Percentiles rank a stretch among this genome's conserved stretches.
phyloP scores from a whole-genome alignment of 92 coral and sea anemone genomes.

The Epizoanthus stellaris region DNA sequence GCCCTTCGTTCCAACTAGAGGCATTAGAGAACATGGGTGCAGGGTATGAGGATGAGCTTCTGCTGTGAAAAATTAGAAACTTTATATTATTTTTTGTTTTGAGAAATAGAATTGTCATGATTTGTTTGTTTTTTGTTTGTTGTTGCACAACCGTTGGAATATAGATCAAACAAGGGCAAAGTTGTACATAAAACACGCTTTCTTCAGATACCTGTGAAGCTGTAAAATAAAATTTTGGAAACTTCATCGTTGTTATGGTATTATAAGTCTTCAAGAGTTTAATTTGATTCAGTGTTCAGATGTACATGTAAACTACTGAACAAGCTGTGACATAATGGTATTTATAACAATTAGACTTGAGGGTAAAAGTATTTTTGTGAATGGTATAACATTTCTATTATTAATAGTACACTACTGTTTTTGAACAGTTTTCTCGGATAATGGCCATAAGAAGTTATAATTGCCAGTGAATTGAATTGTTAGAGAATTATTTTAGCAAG shows the following conservation, averaged over 20 bases:
- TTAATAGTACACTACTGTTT: neutral
- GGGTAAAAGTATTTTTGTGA: conserved; percentile 14
- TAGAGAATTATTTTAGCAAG: conserved; percentile 6
- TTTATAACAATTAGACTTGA: neutral
- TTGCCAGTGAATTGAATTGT: neutral
- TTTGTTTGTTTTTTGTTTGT: too few relatives aligned
- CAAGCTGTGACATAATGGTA: too few relatives aligned
- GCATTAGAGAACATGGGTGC: too few relatives aligned
- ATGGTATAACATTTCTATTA: neutral
- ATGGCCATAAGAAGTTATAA: neutral
- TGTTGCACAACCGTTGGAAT: too few relatives aligned
- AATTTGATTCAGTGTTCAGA: neutral
- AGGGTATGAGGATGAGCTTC: too few relatives aligned
- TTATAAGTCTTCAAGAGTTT: neutral
- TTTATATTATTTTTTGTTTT: too few relatives aligned
- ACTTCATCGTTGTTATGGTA: neutral
- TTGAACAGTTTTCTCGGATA: neutral
- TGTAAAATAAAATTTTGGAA: neutral
- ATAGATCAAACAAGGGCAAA: neutral
- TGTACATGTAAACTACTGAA: too few relatives aligned
- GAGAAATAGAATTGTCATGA: too few relatives aligned
- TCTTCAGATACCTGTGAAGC: conserved; percentile 2
- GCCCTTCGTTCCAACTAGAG: too few relatives aligned
- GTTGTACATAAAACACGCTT: neutral
- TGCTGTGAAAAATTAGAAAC: too few relatives aligned